phyloP scores from a whole-genome alignment of 2,113 vertebrate species.

The Melanocharis versteri region DNA sequence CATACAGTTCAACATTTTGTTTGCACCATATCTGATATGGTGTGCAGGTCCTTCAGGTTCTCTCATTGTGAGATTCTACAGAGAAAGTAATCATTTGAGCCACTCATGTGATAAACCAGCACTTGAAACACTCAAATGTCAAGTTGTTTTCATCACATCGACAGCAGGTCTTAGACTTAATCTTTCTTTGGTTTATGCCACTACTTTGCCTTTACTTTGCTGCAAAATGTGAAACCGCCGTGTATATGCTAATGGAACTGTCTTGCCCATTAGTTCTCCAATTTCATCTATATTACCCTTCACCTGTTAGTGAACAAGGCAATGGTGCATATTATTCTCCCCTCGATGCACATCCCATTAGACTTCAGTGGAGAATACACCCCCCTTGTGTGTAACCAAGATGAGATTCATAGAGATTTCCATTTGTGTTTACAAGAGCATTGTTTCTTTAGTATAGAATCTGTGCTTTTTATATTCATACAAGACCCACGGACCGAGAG shows the following conservation, averaged over 20 bases:
- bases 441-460: slow-evolving; percentile 21
- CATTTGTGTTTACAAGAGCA: slow-evolving; percentile 58
- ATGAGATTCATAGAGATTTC: slow-evolving; percentile 53
- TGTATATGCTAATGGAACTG: slow-evolving; percentile 49
- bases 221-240: slow-evolving; percentile 54
- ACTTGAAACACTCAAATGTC: slow-evolving; percentile 74
- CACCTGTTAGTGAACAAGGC: slow-evolving; percentile 57
- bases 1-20: background rate
- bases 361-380: slow-evolving; percentile 47
- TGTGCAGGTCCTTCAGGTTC: background rate
- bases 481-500: background rate
- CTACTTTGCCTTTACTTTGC: slow-evolving; percentile 34
- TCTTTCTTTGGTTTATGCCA: slow-evolving; percentile 52
- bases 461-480: slow-evolving; percentile 50
- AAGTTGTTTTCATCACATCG: slow-evolving; percentile 73
- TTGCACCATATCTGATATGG: background rate
- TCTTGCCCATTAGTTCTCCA: slow-evolving; percentile 56
- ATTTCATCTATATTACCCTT: slow-evolving; percentile 59
- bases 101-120: slow-evolving; percentile 65
- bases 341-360: slow-evolving; percentile 59
- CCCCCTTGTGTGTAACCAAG: slow-evolving; percentile 29
- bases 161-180: slow-evolving; percentile 65
- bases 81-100: slow-evolving; percentile 62
- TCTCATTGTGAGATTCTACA: slow-evolving; percentile 47
- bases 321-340: slow-evolving; percentile 40